phyloP scores from a whole-genome alignment of 2,113 vertebrate species.

The Daphoenositta chrysoptera region DNA sequence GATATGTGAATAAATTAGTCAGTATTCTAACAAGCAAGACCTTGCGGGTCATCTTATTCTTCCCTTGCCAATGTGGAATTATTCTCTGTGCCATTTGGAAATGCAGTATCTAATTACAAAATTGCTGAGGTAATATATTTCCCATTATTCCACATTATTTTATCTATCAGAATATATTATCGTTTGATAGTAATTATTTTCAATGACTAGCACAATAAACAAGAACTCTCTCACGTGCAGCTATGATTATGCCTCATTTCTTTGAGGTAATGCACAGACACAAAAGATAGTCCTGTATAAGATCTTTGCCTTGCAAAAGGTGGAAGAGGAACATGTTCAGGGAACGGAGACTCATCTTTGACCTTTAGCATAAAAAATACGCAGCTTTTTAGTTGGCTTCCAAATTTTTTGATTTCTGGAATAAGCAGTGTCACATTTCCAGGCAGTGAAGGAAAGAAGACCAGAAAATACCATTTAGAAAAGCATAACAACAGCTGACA shows the following conservation, averaged over 20 bases:
- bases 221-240: background rate
- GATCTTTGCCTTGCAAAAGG: background rate
- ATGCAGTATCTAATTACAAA: background rate
- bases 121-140: background rate
- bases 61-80: background rate
- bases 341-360: background rate
- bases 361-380: background rate
- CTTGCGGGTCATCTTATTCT: background rate
- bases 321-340: background rate
- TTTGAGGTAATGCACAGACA: background rate
- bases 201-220: background rate
- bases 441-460: background rate
- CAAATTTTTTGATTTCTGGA: background rate
- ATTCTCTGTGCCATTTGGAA: background rate
- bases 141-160: background rate
- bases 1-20: background rate
- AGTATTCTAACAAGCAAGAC: background rate
- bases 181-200: background rate
- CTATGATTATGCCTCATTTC: background rate
- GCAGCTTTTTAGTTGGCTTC: background rate
- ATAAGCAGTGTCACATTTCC: background rate
- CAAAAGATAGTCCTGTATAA: background rate
- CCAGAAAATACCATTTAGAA: background rate
- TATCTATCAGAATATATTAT: background rate
- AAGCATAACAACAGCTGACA: background rate